Conservation (phyloP, 2,797 vertebrate genomes). For the Taeniopygia guttata region DNA sequence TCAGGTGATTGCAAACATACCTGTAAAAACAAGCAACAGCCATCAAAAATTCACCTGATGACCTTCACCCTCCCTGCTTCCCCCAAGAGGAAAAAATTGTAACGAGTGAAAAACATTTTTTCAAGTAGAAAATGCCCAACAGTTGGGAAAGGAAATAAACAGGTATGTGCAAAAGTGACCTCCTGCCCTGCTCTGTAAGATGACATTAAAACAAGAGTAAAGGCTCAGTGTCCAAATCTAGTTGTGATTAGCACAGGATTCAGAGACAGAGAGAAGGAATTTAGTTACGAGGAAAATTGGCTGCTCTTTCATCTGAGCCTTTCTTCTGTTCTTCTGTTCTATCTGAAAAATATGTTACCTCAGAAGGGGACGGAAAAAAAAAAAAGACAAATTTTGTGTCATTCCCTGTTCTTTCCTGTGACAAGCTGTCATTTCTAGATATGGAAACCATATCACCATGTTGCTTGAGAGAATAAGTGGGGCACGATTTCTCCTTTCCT, state of each 20-base stretch:
- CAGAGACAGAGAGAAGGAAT: not conserved
- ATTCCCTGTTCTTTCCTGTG: slow-evolving; percentile 28
- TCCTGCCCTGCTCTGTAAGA: not conserved
- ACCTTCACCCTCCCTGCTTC: not conserved
- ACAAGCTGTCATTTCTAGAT: slow-evolving; percentile 59
- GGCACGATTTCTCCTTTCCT: slow-evolving; percentile 27
- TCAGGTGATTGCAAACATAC: not conserved
- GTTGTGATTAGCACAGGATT: slow-evolving; percentile 1
- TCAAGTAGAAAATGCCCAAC: not conserved
- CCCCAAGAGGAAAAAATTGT: not conserved
- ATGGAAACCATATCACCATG: not conserved
- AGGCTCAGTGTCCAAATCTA: not conserved
- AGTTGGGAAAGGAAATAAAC: slow-evolving; percentile 27
- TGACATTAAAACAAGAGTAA: slow-evolving; percentile 23
- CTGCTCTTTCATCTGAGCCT: slow-evolving; percentile 42
- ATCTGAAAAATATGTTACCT: slow-evolving; percentile 34
- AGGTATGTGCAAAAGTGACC: not conserved
- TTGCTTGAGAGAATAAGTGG: slow-evolving; percentile 46
- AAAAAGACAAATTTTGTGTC: not conserved
- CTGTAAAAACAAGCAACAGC: not conserved
- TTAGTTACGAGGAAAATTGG: slow-evolving; percentile 6
- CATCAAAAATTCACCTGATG: not conserved
- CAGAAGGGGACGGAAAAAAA: not conserved
- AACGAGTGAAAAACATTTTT: not conserved
- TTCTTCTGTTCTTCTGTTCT: not conserved